Evolutionary conservation across 1,140 invertebrate species (phyloP), one percentile per base, ranked within the genome.

Genomic region (Nephotettix cincticeps): DNA sequence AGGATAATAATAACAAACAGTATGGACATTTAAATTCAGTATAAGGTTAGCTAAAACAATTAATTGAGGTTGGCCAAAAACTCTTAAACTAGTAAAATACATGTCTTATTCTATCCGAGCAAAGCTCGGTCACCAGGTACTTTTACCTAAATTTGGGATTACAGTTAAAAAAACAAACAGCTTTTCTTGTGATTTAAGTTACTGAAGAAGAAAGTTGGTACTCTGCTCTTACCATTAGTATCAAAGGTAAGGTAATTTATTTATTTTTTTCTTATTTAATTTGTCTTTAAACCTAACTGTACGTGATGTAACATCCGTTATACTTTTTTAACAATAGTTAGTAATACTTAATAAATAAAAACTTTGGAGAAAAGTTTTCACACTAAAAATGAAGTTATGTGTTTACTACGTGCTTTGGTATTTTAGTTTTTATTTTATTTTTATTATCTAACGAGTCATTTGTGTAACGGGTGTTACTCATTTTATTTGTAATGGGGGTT

Each of bases 381-480:
- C 47, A 9, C 6, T 54, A 54, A 54, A 54, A 54, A n/a, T 54
- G 47, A 54, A n/a, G 47, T 54, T 54, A 54, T 54, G 47, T 54
- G 23, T n/a, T 54, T n/a, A 4, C 47, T n/a, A 19, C 6, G 23
- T 54, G 47, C 23, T 54, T 54, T 54, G n/a, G 47, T 54, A 54
- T 54, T 54, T 3, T 54, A 9, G 47, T 54, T 54, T 54, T 9
- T 9, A 54, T 54, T 54, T 54, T 54, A 54, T 4, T 54, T 54
- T 54, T 54, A 54, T 54, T 19, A 54, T 54, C 19, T 54, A 19
- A 54, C 4, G 6, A 36, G 32, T 36, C 4, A 36, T 36, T 36
- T 36, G 32, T 14, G 32, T 36, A 36, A 36, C 32, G 32, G 32
- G 32, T 36, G 32, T 36, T 36, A 36, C 32, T 6, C 32, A 36